Conservation (phyloP, 92 coral and sea anemone genomes). For the Porites divaricata region DNA sequence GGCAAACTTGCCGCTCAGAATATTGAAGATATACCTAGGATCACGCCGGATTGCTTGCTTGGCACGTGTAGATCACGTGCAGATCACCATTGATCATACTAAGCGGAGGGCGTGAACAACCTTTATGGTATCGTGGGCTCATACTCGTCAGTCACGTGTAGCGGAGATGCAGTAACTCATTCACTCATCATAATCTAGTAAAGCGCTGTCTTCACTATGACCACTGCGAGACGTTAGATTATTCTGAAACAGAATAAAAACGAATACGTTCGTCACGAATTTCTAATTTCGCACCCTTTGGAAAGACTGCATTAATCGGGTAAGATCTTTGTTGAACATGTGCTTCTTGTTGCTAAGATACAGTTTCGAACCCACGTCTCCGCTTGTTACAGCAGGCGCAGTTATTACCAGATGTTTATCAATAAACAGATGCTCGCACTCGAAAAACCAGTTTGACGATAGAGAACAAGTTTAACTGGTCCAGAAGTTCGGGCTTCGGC, state of each 20-base stretch:
- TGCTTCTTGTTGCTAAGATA: too few relatives aligned
- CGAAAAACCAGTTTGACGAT: too few relatives aligned
- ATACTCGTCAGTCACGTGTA: background rate
- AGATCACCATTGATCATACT: background rate
- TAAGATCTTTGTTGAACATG: too few relatives aligned
- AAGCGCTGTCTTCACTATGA: conserved; percentile 47
- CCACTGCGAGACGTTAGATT: conserved; percentile 20
- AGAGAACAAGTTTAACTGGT: too few relatives aligned
- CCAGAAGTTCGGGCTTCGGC: too few relatives aligned
- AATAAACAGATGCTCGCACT: too few relatives aligned
- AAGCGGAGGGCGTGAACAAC: background rate
- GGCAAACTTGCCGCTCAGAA: too few relatives aligned
- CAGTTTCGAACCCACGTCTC: too few relatives aligned
- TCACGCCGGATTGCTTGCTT: background rate
- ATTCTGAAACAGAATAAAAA: background rate
- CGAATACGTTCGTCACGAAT: background rate
- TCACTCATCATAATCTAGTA: conserved; percentile 42
- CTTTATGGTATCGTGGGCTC: background rate
- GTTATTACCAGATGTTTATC: too few relatives aligned
- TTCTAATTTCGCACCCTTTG: background rate
- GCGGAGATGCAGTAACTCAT: background rate
- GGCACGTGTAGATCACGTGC: background rate
- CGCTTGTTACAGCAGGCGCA: too few relatives aligned
- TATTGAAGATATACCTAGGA: background rate
- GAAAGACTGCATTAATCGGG: too few relatives aligned